Evolutionary conservation across 1,140 invertebrate genomes (phyloP), one percentile per base, ranked within the genome.

Genomic region (Drosophila sulfurigaster): DNA sequence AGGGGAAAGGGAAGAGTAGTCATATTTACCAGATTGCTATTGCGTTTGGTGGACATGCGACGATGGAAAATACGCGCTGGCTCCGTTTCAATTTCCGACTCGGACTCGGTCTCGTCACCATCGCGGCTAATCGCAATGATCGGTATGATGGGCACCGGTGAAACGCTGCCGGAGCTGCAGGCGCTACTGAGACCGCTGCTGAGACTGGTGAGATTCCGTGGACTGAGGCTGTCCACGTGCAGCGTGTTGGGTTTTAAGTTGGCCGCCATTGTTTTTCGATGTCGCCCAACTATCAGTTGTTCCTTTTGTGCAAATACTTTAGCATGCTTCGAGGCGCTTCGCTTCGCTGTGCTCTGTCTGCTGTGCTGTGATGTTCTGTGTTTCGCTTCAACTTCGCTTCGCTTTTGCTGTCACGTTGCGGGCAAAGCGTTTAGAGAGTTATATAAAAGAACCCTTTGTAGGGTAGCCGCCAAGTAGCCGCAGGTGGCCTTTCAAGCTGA

Each of bases 51-150:
- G 58, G 95, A 96, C 79, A 95, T 93, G 79, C 94, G 94, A 88
- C 95, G 93, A 81, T 95, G 95, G 91, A 95, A 96, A 68, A 94
- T 94, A 91, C 92, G 94, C 41, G 94, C 94, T 70, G 95, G 95
- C 83, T 95, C 95, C 15, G 94, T 94, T 92, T 96, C 95, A 67
- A 94, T 94, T 92, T 96, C 95, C 81, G 95, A 95, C 83, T 95
- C 95, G 1, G 95, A 95, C 80, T 95, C 95, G 11, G 95, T 95
- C 52, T 92, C 92, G 63, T 92, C 92, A 52, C 91, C 91, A 74
- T 91, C 90, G 8, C 72, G 82, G 62, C 90, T 91, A 51, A 91
- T 91, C 41, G 90, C 70, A 51, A 91, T 91, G 56, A 87, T 90
- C 13, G 90, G 90, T 35, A 91, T 91, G 15, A 91, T 83, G 60